Conservation (phyloP, 1,140 invertebrate genomes). For the Lerema accius region DNA sequence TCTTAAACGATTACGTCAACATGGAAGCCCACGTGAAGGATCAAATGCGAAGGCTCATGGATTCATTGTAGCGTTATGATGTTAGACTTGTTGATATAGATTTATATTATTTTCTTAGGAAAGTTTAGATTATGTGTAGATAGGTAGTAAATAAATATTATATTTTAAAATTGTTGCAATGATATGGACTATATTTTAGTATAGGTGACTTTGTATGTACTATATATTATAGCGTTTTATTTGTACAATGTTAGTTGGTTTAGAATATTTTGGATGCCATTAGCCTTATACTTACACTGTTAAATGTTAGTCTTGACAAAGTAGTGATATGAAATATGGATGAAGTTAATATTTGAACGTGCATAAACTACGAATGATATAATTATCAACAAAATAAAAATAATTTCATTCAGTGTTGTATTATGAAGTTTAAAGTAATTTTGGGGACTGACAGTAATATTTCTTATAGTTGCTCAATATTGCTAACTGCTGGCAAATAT, state of each 20-base stretch:
- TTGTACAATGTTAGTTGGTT: not conserved
- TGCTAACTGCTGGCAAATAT: slow-evolving; percentile 23
- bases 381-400: not conserved
- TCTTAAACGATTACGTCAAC: slow-evolving; percentile 89
- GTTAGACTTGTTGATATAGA: slow-evolving; percentile 6
- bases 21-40: slow-evolving; percentile 90
- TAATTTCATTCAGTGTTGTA: not conserved
- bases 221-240: slow-evolving; percentile 3
- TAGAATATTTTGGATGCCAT: not conserved
- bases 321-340: too few relatives aligned
- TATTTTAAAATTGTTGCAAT: not conserved
- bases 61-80: slow-evolving; percentile 44
- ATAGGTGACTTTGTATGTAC: not conserved
- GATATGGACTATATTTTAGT: not conserved
- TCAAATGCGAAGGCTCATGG: slow-evolving; percentile 69
- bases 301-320: too few relatives aligned
- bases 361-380: not conserved
- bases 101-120: not conserved
- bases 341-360: too few relatives aligned
- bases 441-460: slow-evolving; percentile 38
- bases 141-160: not conserved
- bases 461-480: slow-evolving; percentile 50
- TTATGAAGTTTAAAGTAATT: not conserved
- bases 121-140: not conserved
- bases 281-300: too few relatives aligned